Evolutionary conservation across 2,888 invertebrate species (phyloP).

Genomic region (Lasius platythorax): DNA sequence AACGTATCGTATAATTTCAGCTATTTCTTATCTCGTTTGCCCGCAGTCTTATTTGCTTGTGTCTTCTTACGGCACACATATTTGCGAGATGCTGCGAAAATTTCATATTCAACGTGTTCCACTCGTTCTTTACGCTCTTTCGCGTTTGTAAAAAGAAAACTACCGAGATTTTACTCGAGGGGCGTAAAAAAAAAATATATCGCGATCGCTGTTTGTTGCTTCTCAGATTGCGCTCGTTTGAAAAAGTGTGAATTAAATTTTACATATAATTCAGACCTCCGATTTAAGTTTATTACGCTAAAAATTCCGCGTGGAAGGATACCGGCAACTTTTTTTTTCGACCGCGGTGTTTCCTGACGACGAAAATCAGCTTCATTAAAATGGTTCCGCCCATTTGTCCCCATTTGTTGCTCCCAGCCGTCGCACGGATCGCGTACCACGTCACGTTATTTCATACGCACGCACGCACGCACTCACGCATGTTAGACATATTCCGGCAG

Average conservation of each 20-base stretch:
- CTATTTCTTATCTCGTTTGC: constrained; percentile 57
- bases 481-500: background rate
- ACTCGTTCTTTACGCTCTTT: background rate
- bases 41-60: constrained; percentile 50
- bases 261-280: background rate
- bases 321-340: constrained; percentile 40
- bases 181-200: background rate
- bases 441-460: constrained; percentile 75
- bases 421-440: constrained; percentile 80
- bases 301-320: background rate
- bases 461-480: constrained; percentile 66
- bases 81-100: background rate
- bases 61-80: constrained; percentile 19
- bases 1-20: constrained; percentile 56
- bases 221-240: no score
- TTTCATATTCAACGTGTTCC: constrained; percentile 10
- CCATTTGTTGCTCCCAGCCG: constrained; percentile 79
- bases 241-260: background rate
- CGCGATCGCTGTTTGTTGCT: background rate
- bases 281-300: background rate
- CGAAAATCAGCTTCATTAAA: constrained; percentile 79
- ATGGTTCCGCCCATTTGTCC: constrained; percentile 78
- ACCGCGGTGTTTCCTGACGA: constrained; percentile 67
- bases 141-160: background rate
- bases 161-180: background rate